A percentile compares a stretch with the other conserved stretches of the same genome.
Conservation (phyloP, 2,113 vertebrate species). For the Brachionichthys hirsutus region DNA sequence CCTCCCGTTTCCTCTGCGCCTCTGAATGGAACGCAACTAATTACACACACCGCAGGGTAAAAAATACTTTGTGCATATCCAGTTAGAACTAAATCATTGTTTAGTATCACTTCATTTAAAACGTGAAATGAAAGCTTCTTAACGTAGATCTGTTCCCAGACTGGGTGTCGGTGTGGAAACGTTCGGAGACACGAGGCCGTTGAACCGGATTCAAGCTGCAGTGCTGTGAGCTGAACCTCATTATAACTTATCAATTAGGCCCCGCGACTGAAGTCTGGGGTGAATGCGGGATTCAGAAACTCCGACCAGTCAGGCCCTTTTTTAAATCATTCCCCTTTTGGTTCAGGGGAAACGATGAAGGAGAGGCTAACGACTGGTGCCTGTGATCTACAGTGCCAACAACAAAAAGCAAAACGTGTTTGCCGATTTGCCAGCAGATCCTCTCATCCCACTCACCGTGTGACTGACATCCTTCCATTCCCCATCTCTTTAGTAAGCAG, state of each 20-base stretch:
- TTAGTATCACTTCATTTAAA: constrained; percentile 54
- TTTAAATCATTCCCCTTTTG: constrained; percentile 65
- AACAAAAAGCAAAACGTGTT: background rate
- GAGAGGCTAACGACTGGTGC: constrained; percentile 42
- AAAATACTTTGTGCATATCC: constrained; percentile 50
- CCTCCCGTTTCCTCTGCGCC: constrained; percentile 46
- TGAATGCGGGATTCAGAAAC: constrained; percentile 45
- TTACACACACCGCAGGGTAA: constrained; percentile 50
- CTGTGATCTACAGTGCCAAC: constrained; percentile 16
- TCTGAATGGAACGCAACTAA: constrained; percentile 57
- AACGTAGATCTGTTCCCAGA: constrained; percentile 11
- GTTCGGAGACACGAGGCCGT: constrained; percentile 11
- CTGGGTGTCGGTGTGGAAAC: constrained; percentile 34
- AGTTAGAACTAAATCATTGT: constrained; percentile 59
- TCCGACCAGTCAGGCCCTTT: constrained; percentile 45
- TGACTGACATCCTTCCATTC: constrained; percentile 44
- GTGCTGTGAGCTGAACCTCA: constrained; percentile 51
- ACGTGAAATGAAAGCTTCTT: constrained; percentile 28
- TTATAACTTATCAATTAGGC: constrained; percentile 70
- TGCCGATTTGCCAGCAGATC: constrained; percentile 36
- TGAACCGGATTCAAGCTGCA: constrained; percentile 41
- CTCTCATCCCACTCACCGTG: constrained; percentile 47
- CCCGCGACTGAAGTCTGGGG: constrained; percentile 60
- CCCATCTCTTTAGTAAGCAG: constrained; percentile 34
- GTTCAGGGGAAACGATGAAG: constrained; percentile 40